Evolutionary conservation across 2,888 invertebrate genomes (phyloP).

Genomic region (Desoria tigrina): DNA sequence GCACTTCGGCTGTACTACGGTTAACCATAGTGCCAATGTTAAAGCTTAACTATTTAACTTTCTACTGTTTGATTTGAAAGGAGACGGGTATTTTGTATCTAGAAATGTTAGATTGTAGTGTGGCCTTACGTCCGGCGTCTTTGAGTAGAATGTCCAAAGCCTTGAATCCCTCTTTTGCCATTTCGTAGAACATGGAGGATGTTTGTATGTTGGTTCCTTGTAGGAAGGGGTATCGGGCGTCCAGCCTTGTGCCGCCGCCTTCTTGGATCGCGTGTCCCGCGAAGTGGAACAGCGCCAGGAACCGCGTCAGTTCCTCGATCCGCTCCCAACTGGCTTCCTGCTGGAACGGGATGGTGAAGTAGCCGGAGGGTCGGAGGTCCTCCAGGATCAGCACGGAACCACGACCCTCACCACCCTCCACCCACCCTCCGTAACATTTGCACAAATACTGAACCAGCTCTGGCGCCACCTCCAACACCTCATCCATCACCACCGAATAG

Average conservation of each 20-base stretch:
- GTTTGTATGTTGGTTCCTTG: background rate
- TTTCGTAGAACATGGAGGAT: conserved; percentile 7
- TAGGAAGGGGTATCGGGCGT: conserved; percentile 21
- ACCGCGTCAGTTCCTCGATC: conserved; percentile 28
- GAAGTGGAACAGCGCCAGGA: conserved; percentile 43
- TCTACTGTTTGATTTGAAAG: no score
- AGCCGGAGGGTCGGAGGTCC: conserved; percentile 46
- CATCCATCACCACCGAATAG: conserved; percentile 29
- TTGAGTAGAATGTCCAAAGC: conserved; percentile 26
- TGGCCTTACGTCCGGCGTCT: conserved; percentile 8
- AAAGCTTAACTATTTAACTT: no score
- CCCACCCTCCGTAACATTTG: conserved; percentile 27
- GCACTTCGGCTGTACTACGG: no score
- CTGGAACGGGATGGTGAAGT: conserved; percentile 27
- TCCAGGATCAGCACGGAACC: conserved; percentile 42
- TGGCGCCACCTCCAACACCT: conserved; percentile 24
- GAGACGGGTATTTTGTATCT: no score
- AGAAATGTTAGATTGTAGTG: no score
- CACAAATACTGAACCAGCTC: conserved; percentile 32
- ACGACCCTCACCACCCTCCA: conserved; percentile 19
- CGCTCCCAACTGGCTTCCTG: conserved; percentile 17
- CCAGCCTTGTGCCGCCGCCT: no score
- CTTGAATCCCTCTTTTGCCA: conserved; percentile 13
- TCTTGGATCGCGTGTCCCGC: no score
- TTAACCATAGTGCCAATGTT: no score